Percentiles rank a stretch among this genome's conserved stretches.
phyloP scores from a whole-genome alignment of 2,113 vertebrate genomes.

The Pteronura brasiliensis region DNA sequence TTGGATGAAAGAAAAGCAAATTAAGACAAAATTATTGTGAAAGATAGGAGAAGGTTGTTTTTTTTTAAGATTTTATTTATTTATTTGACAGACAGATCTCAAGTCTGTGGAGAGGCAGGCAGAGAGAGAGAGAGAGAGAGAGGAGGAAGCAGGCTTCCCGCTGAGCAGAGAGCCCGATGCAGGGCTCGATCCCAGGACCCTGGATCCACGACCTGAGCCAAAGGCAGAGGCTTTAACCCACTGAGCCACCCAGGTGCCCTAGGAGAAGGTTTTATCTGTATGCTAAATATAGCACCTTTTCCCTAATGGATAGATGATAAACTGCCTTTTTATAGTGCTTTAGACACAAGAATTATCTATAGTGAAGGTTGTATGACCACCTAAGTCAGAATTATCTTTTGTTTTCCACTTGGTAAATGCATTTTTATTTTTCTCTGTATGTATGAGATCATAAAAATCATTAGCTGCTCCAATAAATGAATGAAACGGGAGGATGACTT shows the following conservation, averaged over 20 bases:
- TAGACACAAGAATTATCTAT: neutral
- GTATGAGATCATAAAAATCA: neutral
- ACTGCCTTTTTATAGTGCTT: neutral
- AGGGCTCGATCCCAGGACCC: too few species aligned
- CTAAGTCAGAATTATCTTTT: constrained; percentile 12
- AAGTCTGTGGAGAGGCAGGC: too few species aligned
- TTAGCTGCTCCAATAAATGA: constrained; percentile 5
- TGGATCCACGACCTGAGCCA: too few species aligned
- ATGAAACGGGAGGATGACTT: neutral
- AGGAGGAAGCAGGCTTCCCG: too few species aligned
- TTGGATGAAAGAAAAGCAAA: constrained; percentile 11
- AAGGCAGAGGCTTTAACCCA: too few species aligned
- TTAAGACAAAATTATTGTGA: neutral
- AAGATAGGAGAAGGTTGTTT: neutral
- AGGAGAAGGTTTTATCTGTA: neutral
- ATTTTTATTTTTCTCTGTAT: constrained; percentile 19
- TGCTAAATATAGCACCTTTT: neutral
- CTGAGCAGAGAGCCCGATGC: too few species aligned
- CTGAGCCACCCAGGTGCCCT: too few species aligned
- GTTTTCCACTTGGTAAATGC: constrained; percentile 15
- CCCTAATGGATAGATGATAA: neutral
- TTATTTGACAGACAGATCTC: too few species aligned
- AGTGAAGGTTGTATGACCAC: neutral
- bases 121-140: too few species aligned
- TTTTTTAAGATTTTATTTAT: too few species aligned